Evolutionary conservation across 2,113 vertebrate species (phyloP).

Genomic region (Gymnocephalus cernua): DNA sequence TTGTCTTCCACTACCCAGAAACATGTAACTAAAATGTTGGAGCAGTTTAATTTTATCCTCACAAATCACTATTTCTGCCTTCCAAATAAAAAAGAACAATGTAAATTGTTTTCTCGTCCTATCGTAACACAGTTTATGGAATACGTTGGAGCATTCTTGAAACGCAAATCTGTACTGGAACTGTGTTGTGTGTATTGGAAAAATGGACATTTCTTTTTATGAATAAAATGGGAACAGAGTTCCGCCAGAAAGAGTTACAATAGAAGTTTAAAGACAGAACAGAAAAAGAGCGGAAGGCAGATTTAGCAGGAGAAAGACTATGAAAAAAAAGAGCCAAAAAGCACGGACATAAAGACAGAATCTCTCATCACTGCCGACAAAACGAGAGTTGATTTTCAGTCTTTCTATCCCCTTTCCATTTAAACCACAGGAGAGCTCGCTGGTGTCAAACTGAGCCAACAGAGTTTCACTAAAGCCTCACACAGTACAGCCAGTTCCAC

Average conservation of each 20-base stretch:
- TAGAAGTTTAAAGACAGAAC: background rate
- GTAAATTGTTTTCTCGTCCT: background rate
- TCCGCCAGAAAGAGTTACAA: background rate
- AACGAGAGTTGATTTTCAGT: constrained; percentile 38
- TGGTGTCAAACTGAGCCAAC: constrained; percentile 66
- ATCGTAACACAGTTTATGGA: background rate
- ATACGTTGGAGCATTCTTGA: constrained; percentile 10
- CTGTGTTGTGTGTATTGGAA: constrained; percentile 13
- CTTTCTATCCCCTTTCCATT: constrained; percentile 50
- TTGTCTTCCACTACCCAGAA: background rate
- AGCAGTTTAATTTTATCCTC: background rate
- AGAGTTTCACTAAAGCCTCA: constrained; percentile 56
- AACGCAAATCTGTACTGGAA: background rate
- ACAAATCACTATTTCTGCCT: background rate
- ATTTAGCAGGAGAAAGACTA: constrained; percentile 20
- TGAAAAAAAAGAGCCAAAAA: constrained; percentile 19
- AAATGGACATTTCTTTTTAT: constrained; percentile 8
- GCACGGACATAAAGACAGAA: constrained; percentile 34
- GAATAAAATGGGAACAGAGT: constrained; percentile 18
- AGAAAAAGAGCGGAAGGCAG: constrained; percentile 12
- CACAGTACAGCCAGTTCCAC: constrained; percentile 33
- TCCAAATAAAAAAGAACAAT: background rate
- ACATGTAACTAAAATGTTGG: background rate
- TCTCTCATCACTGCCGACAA: constrained; percentile 34
- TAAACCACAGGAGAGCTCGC: constrained; percentile 63